phyloP scores from a whole-genome alignment of 2,888 invertebrate genomes.

The Malthinus seriepunctatus region DNA sequence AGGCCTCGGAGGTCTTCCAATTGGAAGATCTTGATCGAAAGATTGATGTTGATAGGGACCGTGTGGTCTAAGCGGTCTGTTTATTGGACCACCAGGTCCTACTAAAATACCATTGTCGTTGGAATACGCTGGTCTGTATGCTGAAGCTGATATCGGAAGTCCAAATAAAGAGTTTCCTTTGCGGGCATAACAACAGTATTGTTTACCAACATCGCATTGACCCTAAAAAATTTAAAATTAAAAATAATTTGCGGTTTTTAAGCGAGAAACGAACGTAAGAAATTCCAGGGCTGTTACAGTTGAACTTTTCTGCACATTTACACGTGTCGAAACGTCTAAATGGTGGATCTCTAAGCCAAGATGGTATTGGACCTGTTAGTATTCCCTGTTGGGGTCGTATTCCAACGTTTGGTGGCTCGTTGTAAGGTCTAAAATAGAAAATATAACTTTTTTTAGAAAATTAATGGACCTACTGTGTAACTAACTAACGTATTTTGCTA shows the following conservation, averaged over 20 bases:
- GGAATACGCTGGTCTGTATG: constrained; percentile 47
- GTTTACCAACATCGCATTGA: constrained; percentile 65
- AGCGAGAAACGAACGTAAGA: constrained; percentile 54
- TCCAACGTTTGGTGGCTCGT: constrained; percentile 19
- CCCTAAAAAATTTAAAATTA: constrained; percentile 55
- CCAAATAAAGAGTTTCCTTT: constrained; percentile 38
- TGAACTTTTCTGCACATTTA: constrained; percentile 60
- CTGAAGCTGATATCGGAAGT: constrained; percentile 37
- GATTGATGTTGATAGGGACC: constrained; percentile 32
- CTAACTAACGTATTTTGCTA: no score
- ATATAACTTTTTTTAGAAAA: no score
- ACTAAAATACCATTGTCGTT: constrained; percentile 54
- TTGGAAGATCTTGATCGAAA: constrained; percentile 50
- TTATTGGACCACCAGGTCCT: constrained; percentile 53
- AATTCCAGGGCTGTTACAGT: constrained; percentile 59
- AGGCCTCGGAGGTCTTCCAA: constrained; percentile 50
- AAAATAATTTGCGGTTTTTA: neutral
- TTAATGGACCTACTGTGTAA: no score
- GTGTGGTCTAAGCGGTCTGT: constrained; percentile 29
- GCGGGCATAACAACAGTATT: constrained; percentile 65
- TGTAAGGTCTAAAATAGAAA: neutral
- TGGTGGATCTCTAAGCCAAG: constrained; percentile 51
- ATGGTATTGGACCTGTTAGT: constrained; percentile 53
- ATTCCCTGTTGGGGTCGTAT: constrained; percentile 37
- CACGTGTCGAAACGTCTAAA: constrained; percentile 53